phyloP scores from a whole-genome alignment of 2,113 vertebrate genomes.

The Stercorarius parasiticus region DNA sequence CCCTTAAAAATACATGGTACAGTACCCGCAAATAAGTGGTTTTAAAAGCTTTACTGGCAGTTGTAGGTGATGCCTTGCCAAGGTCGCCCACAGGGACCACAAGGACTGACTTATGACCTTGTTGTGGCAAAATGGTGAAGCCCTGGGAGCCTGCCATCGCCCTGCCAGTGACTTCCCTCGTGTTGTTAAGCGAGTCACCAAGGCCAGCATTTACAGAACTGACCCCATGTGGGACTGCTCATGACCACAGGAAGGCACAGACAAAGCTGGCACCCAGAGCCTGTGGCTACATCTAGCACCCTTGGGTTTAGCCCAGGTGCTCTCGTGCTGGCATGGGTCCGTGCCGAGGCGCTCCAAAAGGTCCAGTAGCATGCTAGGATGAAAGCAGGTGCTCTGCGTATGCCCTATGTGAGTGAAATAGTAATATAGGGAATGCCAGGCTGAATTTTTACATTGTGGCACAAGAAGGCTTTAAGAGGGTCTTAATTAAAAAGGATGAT shows the following conservation, averaged over 20 bases:
- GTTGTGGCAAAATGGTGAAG: background rate
- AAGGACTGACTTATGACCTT: background rate
- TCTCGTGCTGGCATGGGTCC: background rate
- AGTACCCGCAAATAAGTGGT: background rate
- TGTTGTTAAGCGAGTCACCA: accelerated
- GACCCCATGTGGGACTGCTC: background rate
- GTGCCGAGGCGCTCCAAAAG: accelerated
- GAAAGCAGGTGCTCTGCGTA: background rate
- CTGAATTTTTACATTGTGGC: background rate
- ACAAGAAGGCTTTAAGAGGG: background rate
- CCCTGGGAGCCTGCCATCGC: background rate
- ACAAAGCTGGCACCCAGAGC: background rate
- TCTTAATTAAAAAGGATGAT: background rate
- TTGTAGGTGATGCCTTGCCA: background rate
- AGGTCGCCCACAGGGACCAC: background rate
- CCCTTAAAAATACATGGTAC: background rate
- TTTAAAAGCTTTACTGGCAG: background rate
- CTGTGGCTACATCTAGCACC: background rate
- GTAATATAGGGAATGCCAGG: background rate
- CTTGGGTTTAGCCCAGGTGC: background rate
- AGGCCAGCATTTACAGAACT: background rate
- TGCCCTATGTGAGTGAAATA: accelerated
- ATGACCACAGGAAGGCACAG: background rate
- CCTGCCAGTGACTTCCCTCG: background rate
- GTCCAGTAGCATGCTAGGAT: background rate